Percentiles rank a stretch among this genome's conserved stretches.
Evolutionary conservation across 2,113 vertebrate species (phyloP).

Genomic region (Bubo scandiacus): DNA sequence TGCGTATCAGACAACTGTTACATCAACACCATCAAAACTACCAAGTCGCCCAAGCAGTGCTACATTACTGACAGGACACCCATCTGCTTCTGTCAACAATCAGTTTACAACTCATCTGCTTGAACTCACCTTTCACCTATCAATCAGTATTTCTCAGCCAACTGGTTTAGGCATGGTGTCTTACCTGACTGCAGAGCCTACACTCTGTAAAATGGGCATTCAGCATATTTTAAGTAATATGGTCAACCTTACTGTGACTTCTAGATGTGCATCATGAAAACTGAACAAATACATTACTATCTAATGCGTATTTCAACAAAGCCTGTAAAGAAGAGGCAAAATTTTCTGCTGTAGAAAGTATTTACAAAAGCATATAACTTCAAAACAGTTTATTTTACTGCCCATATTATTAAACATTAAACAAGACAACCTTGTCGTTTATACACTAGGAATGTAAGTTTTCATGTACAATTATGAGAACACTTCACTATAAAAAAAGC

Average conservation of each 20-base stretch:
- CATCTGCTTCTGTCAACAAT: not conserved
- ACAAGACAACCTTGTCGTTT: constrained; percentile 36
- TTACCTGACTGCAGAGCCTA: not conserved
- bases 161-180: rapidly evolving
- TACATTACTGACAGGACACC: not conserved
- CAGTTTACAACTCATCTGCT: not conserved
- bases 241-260: not conserved
- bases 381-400: constrained; percentile 69
- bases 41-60: not conserved
- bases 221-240: not conserved
- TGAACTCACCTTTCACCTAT: rapidly evolving
- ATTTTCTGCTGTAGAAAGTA: not conserved
- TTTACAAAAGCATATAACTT: constrained; percentile 44
- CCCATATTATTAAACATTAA: constrained; percentile 45
- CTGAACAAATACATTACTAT: not conserved
- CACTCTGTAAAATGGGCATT: not conserved
- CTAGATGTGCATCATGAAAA: not conserved
- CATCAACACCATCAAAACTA: not conserved
- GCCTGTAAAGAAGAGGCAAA: not conserved
- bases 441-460: constrained; percentile 67
- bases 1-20: not conserved
- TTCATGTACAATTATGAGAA: constrained; percentile 46
- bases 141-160: not conserved
- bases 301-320: constrained; percentile 33
- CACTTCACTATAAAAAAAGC: constrained; percentile 52